Conservation (phyloP, 1,140 invertebrate genomes). For the Colletes latitarsis region DNA sequence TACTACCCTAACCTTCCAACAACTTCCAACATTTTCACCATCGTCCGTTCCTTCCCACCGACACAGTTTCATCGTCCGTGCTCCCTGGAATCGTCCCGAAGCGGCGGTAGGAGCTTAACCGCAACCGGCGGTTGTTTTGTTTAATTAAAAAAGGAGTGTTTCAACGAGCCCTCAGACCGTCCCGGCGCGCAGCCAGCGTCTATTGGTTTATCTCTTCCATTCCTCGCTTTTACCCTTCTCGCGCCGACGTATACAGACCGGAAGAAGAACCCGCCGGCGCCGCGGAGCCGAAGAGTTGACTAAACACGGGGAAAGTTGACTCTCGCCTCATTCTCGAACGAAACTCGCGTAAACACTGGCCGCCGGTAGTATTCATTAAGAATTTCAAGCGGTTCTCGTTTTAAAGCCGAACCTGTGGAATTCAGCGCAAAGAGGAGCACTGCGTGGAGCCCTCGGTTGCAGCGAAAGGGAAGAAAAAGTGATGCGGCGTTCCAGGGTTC, state of each 20-base stretch:
- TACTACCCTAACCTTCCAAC: too few species aligned
- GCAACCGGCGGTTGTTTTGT: conserved; percentile 58
- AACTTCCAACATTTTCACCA: too few species aligned
- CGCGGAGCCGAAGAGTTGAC: conserved; percentile 51
- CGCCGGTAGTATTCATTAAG: conserved; percentile 29
- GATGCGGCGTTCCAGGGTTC: neutral
- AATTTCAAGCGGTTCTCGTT: conserved; percentile 16
- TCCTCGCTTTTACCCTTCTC: conserved; percentile 34
- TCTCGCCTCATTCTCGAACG: conserved; percentile 35
- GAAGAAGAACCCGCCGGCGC: conserved; percentile 45
- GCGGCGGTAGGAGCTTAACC: conserved; percentile 31
- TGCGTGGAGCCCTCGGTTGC: too few species aligned
- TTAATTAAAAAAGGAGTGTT: conserved; percentile 66
- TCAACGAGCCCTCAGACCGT: conserved; percentile 30
- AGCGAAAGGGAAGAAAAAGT: neutral
- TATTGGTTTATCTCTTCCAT: conserved; percentile 66
- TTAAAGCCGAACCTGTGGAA: conserved; percentile 18
- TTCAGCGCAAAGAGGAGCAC: neutral
- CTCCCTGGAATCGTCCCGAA: conserved; percentile 23
- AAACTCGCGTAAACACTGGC: conserved; percentile 28
- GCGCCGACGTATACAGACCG: conserved; percentile 47
- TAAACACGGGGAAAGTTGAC: conserved; percentile 50
- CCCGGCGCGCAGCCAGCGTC: conserved; percentile 39
- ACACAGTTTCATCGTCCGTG: conserved; percentile 11
- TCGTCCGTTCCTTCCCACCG: too few species aligned